phyloP scores from a whole-genome alignment of 2,113 vertebrate species.

The Etheostoma spectabile region DNA sequence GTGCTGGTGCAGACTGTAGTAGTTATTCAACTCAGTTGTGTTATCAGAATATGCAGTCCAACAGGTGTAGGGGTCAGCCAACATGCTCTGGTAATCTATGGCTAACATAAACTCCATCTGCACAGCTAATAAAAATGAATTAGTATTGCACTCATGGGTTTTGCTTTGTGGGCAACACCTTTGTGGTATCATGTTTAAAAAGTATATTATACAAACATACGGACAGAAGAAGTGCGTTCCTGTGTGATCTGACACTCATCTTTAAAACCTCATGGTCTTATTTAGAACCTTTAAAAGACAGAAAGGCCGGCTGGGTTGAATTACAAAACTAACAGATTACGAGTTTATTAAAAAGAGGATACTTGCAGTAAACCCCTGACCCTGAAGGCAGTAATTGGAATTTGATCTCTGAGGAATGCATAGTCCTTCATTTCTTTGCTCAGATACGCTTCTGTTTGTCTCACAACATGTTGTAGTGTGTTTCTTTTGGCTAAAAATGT shows the following conservation, averaged over 20 bases:
- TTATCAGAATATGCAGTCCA: conserved; percentile 5
- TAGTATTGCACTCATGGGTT: neutral
- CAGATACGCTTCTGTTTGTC: neutral
- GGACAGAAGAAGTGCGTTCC: too few relatives aligned
- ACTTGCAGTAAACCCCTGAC: neutral
- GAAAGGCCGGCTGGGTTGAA: neutral
- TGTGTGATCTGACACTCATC: neutral
- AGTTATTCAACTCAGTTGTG: conserved; percentile 1
- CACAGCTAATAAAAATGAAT: conserved; percentile 5
- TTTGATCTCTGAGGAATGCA: neutral
- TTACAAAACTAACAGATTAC: neutral
- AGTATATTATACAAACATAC: neutral
- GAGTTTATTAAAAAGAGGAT: neutral
- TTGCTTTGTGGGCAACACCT: neutral
- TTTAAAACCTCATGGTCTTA: neutral
- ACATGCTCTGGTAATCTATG: neutral
- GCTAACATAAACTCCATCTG: conserved; percentile 6
- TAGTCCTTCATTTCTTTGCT: neutral
- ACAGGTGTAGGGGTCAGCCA: conserved; percentile 21
- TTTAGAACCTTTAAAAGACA: neutral
- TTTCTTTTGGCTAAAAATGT: conserved; percentile 35
- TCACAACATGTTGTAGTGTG: conserved; percentile 7
- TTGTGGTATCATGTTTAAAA: neutral
- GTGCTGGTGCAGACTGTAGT: neutral
- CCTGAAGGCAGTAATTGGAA: neutral